Percentiles rank a stretch among this genome's conserved stretches.
These are phyloP conservation scores for Erebia epiphron DNA, from an alignment of 2,888 invertebrate genomes.

Conservation along the genomic window DNA sequence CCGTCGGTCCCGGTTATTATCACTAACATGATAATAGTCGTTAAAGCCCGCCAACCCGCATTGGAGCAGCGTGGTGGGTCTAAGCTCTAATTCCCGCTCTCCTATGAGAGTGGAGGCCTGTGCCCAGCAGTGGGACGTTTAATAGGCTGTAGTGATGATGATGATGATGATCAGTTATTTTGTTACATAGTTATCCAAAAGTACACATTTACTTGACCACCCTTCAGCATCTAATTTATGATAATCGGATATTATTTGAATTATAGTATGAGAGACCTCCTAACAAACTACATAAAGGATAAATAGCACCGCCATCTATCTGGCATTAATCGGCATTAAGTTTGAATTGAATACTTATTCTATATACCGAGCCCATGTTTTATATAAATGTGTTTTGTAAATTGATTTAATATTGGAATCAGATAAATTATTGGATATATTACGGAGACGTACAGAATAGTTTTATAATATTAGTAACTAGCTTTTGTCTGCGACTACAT, in stretches of 20 bases:
- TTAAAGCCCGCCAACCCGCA: too few species aligned
- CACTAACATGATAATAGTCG: too few species aligned
- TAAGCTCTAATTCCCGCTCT: too few species aligned
- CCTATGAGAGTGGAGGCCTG: too few species aligned
- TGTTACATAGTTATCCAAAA: background rate
- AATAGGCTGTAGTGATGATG: too few species aligned
- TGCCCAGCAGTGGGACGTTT: too few species aligned
- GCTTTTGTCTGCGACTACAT: too few species aligned
- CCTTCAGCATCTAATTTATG: background rate
- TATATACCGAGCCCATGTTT: slow-evolving; percentile 33
- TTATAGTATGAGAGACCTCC: background rate
- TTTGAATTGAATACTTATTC: slow-evolving; percentile 40
- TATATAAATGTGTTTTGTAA: slow-evolving; percentile 37
- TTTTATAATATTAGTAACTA: too few species aligned
- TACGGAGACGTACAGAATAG: too few species aligned
- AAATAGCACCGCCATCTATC: slow-evolving; percentile 30
- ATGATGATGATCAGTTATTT: too few species aligned
- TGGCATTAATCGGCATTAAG: slow-evolving; percentile 58
- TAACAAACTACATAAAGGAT: background rate
- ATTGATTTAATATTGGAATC: slow-evolving; percentile 31
- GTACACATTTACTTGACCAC: background rate
- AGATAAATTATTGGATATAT: slow-evolving; percentile 24
- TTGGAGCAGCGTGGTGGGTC: too few species aligned
- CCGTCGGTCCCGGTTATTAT: too few species aligned
- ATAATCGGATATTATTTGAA: slow-evolving; percentile 1